Evolutionary conservation across 1,140 invertebrate species (phyloP), one percentile per base, ranked within the genome.

Genomic region (Idris sp.): DNA sequence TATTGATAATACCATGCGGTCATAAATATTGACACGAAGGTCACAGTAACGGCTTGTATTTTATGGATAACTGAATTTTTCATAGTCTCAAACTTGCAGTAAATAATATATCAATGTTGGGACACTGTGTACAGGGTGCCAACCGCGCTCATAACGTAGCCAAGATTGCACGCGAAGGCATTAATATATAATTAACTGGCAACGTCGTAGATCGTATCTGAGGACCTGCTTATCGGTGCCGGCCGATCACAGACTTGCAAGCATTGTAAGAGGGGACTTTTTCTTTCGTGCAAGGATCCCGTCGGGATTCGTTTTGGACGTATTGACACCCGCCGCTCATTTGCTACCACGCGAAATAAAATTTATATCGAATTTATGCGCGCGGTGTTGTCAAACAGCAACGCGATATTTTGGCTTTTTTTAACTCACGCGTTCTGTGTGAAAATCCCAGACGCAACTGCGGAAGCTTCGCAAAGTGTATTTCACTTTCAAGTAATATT

Each of bases 181-280:
- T 87, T 86, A 87, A 87, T 86, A 82, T 86, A 85, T 87, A 87
- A 87, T 87, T 87, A 87, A 84, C 83, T 76, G 76, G 80, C 64
- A 76, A 72, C 79, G 71, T 79, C 82, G 82, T 82, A 83, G 86
- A 87, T 86, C 49, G 38, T 86, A 86, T 86, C 84, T 79, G 72
- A 44, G 76, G 80, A 74, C 51, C 78, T 79, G 43, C 79, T 84
- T 85, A 86, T 86, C 83, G 78, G 58, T 36, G 51, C 22, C 41
- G 48, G 18, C 69, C 64, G 72, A 74, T 76, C 78, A 58, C 76
- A 77, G 74, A 46, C 59, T 79, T 80, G 73, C 65, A 65, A 44
- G 58, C 77, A 78, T 79, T 80, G 79, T 78, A 13, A 56, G n/a
- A n/a, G 51, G 58, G 41, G 19, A 68, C 44, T 65, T 67, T 62